Conservation (phyloP, 1,140 invertebrate species). For the Steinernema khuongi region DNA sequence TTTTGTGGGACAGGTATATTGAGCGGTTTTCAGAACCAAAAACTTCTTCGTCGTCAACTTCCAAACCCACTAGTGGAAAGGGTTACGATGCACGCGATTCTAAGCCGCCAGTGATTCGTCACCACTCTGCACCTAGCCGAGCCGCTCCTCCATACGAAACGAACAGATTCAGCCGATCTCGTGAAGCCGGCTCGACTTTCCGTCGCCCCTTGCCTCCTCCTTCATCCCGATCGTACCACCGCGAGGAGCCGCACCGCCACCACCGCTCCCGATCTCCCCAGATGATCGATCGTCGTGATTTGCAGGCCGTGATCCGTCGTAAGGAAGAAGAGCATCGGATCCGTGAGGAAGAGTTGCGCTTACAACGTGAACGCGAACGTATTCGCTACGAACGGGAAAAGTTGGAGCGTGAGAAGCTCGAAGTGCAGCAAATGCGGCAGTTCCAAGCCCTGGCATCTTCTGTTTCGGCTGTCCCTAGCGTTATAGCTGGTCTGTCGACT, state of each 20-base stretch:
- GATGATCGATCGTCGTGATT: not conserved
- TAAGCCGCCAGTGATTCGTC: no score
- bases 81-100: no score
- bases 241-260: not conserved
- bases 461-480: not conserved
- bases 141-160: not conserved
- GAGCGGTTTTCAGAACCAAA: not conserved
- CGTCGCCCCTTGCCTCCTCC: not conserved
- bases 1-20: not conserved
- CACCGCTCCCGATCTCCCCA: not conserved
- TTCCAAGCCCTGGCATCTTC: not conserved
- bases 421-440: not conserved
- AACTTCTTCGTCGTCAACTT: not conserved
- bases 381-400: constrained; percentile 7
- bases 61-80: no score
- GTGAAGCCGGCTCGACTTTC: not conserved
- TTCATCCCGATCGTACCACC: not conserved
- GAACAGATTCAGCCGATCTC: not conserved
- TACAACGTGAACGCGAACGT: not conserved
- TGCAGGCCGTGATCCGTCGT: not conserved
- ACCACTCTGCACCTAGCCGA: not conserved
- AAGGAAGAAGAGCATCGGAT: constrained; percentile 1
- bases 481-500: not conserved
- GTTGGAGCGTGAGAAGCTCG: constrained; percentile 5
- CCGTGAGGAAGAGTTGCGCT: not conserved